These are phyloP conservation scores for Todiramphus saurophagus DNA, from an alignment of 2,113 vertebrate species.

Conservation along the genomic window DNA sequence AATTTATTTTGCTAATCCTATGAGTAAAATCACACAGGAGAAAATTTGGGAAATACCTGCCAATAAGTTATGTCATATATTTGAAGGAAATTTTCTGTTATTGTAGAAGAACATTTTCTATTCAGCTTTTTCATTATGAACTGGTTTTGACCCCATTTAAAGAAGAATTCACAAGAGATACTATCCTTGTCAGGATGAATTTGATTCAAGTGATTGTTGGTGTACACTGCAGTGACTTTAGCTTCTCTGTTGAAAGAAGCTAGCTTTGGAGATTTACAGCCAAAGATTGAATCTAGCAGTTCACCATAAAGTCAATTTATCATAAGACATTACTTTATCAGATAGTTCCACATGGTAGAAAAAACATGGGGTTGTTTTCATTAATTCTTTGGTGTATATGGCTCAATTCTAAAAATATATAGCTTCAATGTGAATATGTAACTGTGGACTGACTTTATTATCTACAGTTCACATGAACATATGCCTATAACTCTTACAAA, in stretches of 20 bases:
- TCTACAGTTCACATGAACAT: constrained; percentile 29
- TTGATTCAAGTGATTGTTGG: constrained; percentile 81
- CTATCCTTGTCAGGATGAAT: constrained; percentile 72
- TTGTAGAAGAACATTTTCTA: background rate
- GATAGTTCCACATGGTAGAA: constrained; percentile 68
- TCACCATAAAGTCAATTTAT: constrained; percentile 83
- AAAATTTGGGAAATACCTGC: background rate
- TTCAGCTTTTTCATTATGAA: constrained; percentile 48
- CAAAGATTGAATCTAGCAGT: constrained; percentile 78
- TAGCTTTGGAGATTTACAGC: constrained; percentile 79
- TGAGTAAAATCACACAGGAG: background rate
- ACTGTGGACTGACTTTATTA: constrained; percentile 62
- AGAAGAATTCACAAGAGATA: constrained; percentile 69
- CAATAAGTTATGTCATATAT: background rate
- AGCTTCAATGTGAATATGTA: constrained; percentile 56
- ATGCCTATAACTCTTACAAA: constrained; percentile 43
- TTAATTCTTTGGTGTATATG: constrained; percentile 78
- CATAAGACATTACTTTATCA: constrained; percentile 79
- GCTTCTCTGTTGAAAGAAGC: constrained; percentile 69
- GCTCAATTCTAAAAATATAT: constrained; percentile 68
- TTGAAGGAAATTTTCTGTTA: constrained; percentile 23
- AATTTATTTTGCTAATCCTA: constrained; percentile 30
- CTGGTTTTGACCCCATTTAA: constrained; percentile 74
- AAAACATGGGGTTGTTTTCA: constrained; percentile 68
- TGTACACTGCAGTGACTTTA: constrained; percentile 64